phyloP scores from a whole-genome alignment of 92 coral and sea anemone genomes.

The Chrysogorgia sp. region DNA sequence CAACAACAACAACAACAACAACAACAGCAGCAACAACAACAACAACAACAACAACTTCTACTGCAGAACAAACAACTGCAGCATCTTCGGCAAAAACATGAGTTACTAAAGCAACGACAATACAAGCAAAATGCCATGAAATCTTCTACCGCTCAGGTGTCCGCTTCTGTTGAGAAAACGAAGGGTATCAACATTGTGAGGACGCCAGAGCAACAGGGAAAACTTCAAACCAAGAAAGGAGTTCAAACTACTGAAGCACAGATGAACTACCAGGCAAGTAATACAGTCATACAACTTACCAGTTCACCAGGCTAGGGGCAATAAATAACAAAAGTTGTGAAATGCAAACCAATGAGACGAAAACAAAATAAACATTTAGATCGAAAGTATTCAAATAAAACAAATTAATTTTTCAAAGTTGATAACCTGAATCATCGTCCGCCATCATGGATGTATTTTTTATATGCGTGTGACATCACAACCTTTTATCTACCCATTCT shows the following conservation, averaged over 20 bases:
- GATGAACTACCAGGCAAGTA: neutral
- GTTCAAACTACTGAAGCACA: slow-evolving; percentile 2
- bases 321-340: neutral
- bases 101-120: neutral
- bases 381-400: no score
- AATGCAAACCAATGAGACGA: no score
- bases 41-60: slow-evolving; percentile 55
- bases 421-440: no score
- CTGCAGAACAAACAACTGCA: neutral
- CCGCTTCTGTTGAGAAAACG: neutral
- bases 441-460: no score
- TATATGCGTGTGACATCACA: no score
- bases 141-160: neutral
- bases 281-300: neutral
- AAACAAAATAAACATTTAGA: no score
- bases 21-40: slow-evolving; percentile 64
- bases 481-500: no score
- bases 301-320: neutral
- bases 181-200: neutral
- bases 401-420: no score
- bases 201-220: neutral
- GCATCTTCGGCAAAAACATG: no score
- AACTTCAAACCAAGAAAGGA: neutral
- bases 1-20: slow-evolving; percentile 63
- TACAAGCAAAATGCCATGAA: neutral